Percentiles rank a stretch among this genome's conserved stretches.
These are phyloP conservation scores for Acleris cristana DNA, from an alignment of 2,888 invertebrate genomes.

Conservation along the genomic window DNA sequence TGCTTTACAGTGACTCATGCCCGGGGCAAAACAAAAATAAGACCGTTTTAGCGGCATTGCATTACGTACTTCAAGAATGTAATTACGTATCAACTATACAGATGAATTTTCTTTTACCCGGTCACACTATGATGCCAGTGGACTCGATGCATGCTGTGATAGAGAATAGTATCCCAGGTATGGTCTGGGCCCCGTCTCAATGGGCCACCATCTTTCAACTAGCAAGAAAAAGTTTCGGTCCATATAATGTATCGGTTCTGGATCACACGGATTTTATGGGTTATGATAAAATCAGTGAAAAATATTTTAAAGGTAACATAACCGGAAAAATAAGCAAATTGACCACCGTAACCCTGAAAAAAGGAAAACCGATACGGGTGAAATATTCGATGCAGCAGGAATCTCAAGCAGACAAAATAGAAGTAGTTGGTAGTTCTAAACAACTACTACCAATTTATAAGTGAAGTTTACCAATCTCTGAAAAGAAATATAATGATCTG, in stretches of 20 bases:
- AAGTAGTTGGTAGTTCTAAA: neutral
- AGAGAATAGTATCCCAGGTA: conserved; percentile 36
- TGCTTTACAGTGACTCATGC: conserved; percentile 21
- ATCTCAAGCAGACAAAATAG: neutral
- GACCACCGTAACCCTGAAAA: conserved; percentile 25
- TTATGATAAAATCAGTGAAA: conserved; percentile 25
- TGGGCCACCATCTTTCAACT: conserved; percentile 29
- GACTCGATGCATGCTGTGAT: conserved; percentile 41
- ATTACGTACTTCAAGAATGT: conserved; percentile 18
- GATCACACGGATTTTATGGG: conserved; percentile 23
- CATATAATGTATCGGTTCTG: conserved; percentile 22
- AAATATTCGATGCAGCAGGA: neutral
- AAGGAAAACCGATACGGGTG: neutral
- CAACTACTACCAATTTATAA: neutral
- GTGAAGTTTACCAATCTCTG: neutral
- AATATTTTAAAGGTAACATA: conserved; percentile 35
- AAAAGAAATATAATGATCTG: neutral
- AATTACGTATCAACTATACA: conserved; percentile 33
- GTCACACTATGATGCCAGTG: conserved; percentile 45
- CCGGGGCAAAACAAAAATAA: conserved; percentile 20
- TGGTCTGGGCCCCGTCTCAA: conserved; percentile 41
- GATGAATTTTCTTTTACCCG: conserved; percentile 43
- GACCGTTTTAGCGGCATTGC: conserved; percentile 7
- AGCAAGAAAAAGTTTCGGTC: neutral
- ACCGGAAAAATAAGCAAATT: conserved; percentile 33